Conservation (phyloP, 2,797 vertebrate genomes). For the Protonibea diacanthus region DNA sequence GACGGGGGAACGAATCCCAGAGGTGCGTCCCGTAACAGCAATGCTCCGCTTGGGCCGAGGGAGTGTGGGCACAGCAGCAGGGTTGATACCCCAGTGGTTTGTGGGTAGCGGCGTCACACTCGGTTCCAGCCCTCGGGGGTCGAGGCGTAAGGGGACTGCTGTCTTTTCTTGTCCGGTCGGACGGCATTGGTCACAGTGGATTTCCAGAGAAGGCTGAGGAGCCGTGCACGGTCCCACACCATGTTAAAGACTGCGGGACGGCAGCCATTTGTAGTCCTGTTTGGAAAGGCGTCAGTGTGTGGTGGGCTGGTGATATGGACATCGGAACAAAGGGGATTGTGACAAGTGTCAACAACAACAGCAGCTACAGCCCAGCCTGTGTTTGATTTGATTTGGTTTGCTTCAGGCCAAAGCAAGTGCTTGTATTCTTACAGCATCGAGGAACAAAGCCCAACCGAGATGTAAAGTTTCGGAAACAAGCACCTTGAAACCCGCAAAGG, state of each 20-base stretch:
- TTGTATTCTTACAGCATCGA: conserved; percentile 50
- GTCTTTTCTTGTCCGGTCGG: conserved; percentile 71
- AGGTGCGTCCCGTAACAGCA: conserved; percentile 67
- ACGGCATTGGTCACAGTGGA: conserved; percentile 71
- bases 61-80: conserved; percentile 69
- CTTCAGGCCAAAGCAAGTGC: conserved; percentile 45
- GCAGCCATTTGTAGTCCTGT: conserved; percentile 69
- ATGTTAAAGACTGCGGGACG: conserved; percentile 62
- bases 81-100: conserved; percentile 74
- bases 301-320: conserved; percentile 75
- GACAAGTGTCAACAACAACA: conserved; percentile 70
- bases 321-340: conserved; percentile 80
- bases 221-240: conserved; percentile 63
- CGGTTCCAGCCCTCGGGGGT: conserved; percentile 52
- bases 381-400: conserved; percentile 67
- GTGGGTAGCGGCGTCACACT: conserved; percentile 75
- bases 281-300: conserved; percentile 66
- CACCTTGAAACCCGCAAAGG: background rate
- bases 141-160: conserved; percentile 44
- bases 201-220: conserved; percentile 59
- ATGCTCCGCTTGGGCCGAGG: conserved; percentile 52
- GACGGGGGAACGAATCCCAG: conserved; percentile 69
- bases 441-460: conserved; percentile 41
- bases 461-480: conserved; percentile 48
- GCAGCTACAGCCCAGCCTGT: conserved; percentile 52